Evolutionary conservation across 2,113 vertebrate genomes (phyloP).

Genomic region (Thunnus thynnus): DNA sequence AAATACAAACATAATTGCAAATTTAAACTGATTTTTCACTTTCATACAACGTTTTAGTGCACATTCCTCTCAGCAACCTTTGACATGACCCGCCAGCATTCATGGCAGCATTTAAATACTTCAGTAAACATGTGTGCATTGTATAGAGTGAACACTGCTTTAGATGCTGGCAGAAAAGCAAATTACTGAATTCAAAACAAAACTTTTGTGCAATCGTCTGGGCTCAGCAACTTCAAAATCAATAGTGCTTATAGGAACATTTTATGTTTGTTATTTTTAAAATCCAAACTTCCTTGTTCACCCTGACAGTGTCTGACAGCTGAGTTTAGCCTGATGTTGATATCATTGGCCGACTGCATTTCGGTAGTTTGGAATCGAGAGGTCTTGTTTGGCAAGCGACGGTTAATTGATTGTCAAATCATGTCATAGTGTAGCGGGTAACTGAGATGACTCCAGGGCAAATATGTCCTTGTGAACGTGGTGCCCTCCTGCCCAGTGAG

Average conservation of each 20-base stretch:
- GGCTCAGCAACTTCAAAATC: not conserved
- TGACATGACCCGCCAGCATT: conserved; percentile 25
- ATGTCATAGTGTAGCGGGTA: conserved; percentile 75
- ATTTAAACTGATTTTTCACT: conserved; percentile 78
- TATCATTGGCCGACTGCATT: conserved; percentile 35
- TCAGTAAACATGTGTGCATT: not conserved
- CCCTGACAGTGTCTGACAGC: conserved; percentile 75
- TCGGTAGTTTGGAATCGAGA: conserved; percentile 32
- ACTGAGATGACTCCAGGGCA: conserved; percentile 82
- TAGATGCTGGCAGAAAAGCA: not conserved
- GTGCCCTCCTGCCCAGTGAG: conserved; percentile 74
- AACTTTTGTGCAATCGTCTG: not conserved
- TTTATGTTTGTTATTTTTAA: conserved; percentile 1
- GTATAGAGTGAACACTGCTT: not conserved
- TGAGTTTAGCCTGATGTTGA: conserved; percentile 61
- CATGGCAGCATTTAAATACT: not conserved
- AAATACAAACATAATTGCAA: conserved; percentile 95
- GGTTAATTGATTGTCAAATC: conserved; percentile 85
- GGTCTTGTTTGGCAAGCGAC: conserved; percentile 59
- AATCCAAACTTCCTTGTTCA: conserved; percentile 74
- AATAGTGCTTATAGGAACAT: not conserved
- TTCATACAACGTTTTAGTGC: conserved; percentile 21
- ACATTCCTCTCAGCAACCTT: conserved; percentile 9
- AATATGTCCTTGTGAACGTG: conserved; percentile 73
- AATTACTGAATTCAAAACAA: conserved; percentile 12